Evolutionary conservation across 1,140 invertebrate species (phyloP).

Genomic region (Cryptotermes secundus): DNA sequence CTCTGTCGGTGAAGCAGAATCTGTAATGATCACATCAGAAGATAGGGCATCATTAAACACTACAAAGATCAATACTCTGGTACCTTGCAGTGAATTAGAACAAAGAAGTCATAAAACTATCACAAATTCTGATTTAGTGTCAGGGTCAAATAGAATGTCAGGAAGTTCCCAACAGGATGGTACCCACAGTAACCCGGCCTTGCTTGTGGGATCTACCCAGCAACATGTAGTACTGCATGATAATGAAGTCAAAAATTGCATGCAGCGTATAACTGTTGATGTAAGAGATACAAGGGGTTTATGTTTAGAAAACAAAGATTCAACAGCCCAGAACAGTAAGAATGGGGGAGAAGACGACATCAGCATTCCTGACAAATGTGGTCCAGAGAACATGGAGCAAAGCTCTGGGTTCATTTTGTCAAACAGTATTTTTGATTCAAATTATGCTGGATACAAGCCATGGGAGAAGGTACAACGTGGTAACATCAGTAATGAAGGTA

Average conservation of each 20-base stretch:
- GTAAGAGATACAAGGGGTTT: too few relatives aligned
- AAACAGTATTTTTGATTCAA: neutral
- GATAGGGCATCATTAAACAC: neutral
- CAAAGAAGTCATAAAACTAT: neutral
- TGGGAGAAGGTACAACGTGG: neutral
- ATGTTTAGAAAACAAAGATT: too few relatives aligned
- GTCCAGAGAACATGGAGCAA: neutral
- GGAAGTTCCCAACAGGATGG: too few relatives aligned
- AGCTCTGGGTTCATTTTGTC: neutral
- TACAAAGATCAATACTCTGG: neutral
- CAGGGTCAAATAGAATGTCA: neutral
- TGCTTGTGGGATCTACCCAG: neutral
- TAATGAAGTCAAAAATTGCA: neutral
- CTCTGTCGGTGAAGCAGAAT: neutral
- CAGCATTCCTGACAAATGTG: neutral
- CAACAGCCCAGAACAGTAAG: neutral
- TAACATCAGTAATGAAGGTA: neutral
- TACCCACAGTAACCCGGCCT: too few relatives aligned
- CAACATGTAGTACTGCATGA: neutral
- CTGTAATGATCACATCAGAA: neutral
- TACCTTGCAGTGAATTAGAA: neutral
- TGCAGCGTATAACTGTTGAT: too few relatives aligned
- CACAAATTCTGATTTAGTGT: neutral
- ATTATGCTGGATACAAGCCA: neutral
- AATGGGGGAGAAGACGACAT: neutral